Evolutionary conservation across 2,888 invertebrate species (phyloP).

Genomic region (Eremobia ochroleuca): DNA sequence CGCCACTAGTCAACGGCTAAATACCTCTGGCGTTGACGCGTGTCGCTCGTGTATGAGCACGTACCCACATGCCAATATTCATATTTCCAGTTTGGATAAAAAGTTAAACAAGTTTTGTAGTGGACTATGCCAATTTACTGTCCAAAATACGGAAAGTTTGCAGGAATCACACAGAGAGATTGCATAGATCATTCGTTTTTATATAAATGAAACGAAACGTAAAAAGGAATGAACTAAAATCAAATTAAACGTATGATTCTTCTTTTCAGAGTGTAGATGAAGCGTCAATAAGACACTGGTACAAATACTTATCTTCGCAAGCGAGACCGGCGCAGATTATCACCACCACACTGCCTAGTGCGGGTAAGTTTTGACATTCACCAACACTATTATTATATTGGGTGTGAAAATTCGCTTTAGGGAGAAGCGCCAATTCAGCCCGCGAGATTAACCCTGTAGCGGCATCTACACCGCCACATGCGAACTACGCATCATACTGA

Average conservation of each 20-base stretch:
- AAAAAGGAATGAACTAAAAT: neutral
- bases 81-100: neutral
- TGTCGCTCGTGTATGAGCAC: too few relatives aligned
- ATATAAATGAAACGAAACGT: neutral
- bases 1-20: too few relatives aligned
- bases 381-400: neutral
- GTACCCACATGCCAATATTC: neutral
- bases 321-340: conserved; percentile 94
- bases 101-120: neutral
- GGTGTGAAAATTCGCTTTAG: neutral
- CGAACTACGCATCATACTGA: too few relatives aligned
- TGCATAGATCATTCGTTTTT: neutral
- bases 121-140: neutral
- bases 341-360: conserved; percentile 74
- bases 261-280: conserved; percentile 93
- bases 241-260: neutral
- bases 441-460: too few relatives aligned
- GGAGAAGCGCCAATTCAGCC: too few relatives aligned
- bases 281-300: conserved; percentile 94
- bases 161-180: neutral
- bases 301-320: conserved; percentile 93
- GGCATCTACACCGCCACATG: too few relatives aligned
- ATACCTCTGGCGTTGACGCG: too few relatives aligned
- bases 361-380: conserved; percentile 70
- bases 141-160: neutral